Conservation (phyloP, 2,113 vertebrate species). For the Climacteris rufus region DNA sequence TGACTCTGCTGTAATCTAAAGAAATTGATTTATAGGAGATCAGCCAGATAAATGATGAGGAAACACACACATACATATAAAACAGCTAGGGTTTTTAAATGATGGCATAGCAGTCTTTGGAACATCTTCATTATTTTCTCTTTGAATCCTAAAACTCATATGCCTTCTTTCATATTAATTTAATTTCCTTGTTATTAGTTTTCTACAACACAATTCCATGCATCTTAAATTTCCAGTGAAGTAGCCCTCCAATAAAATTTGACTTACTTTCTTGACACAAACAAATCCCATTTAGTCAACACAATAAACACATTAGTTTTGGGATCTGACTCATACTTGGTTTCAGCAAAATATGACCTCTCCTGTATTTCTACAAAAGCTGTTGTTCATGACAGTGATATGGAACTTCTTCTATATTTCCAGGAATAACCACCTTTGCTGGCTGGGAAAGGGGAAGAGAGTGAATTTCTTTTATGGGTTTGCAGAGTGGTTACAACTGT, state of each 20-base stretch:
- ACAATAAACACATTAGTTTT: neutral
- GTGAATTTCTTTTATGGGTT: neutral
- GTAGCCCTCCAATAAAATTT: neutral
- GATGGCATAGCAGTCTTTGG: neutral
- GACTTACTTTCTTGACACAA: neutral
- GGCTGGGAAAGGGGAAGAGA: neutral
- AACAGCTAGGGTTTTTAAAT: neutral
- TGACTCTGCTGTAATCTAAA: conserved; percentile 37
- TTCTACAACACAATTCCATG: neutral
- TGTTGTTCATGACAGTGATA: neutral
- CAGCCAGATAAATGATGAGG: conserved; percentile 14
- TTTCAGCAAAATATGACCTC: neutral
- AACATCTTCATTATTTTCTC: neutral
- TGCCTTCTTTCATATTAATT: neutral
- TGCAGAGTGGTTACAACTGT: neutral
- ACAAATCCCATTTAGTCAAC: neutral
- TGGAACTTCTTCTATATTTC: neutral
- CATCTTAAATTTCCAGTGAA: neutral
- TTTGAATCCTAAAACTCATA: neutral
- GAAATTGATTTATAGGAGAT: conserved; percentile 50
- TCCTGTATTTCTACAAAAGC: neutral
- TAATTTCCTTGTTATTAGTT: neutral
- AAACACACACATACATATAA: neutral
- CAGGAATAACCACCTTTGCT: neutral
- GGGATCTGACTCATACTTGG: neutral